Percentiles rank a stretch among this genome's conserved stretches.
These are phyloP conservation scores for Cordilura impudica DNA, from an alignment of 2,888 invertebrate genomes.

Conservation along the genomic window DNA sequence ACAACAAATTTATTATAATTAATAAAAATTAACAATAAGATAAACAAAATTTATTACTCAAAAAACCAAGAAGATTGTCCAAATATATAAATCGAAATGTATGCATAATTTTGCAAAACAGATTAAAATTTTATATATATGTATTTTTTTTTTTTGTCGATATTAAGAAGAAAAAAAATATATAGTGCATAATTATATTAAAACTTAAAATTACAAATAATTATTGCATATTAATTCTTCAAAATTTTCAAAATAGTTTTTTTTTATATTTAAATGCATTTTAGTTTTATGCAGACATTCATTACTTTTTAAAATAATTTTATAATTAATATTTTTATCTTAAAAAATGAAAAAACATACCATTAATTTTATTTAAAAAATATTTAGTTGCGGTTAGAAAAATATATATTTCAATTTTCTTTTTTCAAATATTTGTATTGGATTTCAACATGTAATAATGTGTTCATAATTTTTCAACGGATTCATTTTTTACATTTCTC, in stretches of 20 bases:
- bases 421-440: neutral
- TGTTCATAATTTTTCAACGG: conserved; percentile 12
- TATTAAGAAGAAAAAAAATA: neutral
- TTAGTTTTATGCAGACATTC: too few species aligned
- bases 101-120: neutral
- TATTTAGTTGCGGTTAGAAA: too few species aligned
- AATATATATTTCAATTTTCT: too few species aligned
- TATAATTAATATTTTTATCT: too few species aligned
- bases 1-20: conserved; percentile 44
- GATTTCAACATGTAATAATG: neutral
- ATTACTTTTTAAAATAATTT: too few species aligned
- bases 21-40: neutral
- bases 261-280: too few species aligned
- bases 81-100: conserved; percentile 14
- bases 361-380: too few species aligned
- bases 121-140: neutral
- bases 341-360: too few species aligned
- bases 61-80: conserved; percentile 1
- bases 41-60: conserved; percentile 3
- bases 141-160: too few species aligned
- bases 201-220: too few species aligned
- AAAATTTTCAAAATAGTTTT: too few species aligned
- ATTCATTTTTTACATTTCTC: neutral
- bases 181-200: conserved; percentile 14
- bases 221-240: too few species aligned